phyloP scores from a whole-genome alignment of 2,113 vertebrate genomes.

The Sorex fumeus region DNA sequence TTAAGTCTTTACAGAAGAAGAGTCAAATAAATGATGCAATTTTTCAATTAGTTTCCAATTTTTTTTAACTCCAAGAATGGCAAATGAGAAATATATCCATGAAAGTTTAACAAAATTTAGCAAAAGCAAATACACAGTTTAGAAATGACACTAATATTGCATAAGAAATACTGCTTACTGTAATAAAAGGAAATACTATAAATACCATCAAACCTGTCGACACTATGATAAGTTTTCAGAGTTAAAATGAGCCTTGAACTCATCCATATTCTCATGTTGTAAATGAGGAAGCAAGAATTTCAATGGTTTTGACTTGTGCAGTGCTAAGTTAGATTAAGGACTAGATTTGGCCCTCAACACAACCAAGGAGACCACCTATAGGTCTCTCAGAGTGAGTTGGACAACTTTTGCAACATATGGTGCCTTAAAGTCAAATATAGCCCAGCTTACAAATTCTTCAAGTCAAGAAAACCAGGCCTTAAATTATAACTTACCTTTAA shows the following conservation, averaged over 20 bases:
- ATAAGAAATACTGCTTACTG: neutral
- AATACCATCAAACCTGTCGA: neutral
- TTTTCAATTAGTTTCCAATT: conserved; percentile 31
- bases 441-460: too few relatives aligned
- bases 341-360: too few relatives aligned
- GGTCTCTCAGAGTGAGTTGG: too few relatives aligned
- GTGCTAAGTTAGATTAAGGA: neutral
- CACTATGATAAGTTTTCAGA: conserved; percentile 22
- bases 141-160: neutral
- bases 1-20: neutral
- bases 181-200: conserved; percentile 12
- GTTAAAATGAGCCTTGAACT: conserved; percentile 29
- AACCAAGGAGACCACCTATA: too few relatives aligned
- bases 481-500: too few relatives aligned
- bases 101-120: conserved; percentile 2
- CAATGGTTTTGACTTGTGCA: neutral
- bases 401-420: too few relatives aligned
- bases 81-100: neutral
- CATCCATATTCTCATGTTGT: neutral
- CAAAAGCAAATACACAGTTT: neutral
- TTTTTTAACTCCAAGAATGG: conserved; percentile 11
- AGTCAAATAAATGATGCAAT: conserved; percentile 41
- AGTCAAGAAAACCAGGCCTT: too few relatives aligned
- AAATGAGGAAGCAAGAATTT: neutral
- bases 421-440: too few relatives aligned